Evolutionary conservation across 2,888 invertebrate species (phyloP), one percentile per base, ranked within the genome.

Genomic region (Harpagoxenus sublaevis): DNA sequence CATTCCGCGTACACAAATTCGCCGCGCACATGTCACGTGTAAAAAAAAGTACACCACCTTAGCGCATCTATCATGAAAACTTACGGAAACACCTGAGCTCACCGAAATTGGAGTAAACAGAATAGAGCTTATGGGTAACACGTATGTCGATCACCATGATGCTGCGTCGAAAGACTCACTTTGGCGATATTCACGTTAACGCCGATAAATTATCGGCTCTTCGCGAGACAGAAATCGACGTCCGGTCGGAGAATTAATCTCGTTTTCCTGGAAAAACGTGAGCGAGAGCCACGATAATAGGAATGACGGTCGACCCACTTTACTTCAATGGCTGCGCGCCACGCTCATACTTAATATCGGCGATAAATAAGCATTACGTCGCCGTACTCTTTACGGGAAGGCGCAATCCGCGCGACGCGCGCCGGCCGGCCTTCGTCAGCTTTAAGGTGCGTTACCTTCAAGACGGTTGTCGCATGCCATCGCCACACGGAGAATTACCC

Each of bases 261-360:
- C 66, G 66, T 45, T 70, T 87, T 89, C 85, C 66, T 48, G 83
- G 86, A 84, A 86, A 91, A 86, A 78, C 74, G 55, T 57, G 81
- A 71, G 71, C 23, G 53, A 68, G 68, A 77, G 70, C 66, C 78
- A 82, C 85, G 89, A 86, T 91, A 91, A 91, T 91, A 88, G 91
- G 79, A 90, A 89, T 91, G 90, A 90, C 90, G 86, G 68, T 28
- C 87, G 89, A 90, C 91, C 91, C 85, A 91, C 83, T 88, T 81
- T 91, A 60, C 75, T 42, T 70, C 84, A 62, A 84, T 79, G 68
- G 84, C 86, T 73, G 65, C 68, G 73, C 78, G 83, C 85, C 83
- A 83, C 77, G 82, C 84, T 74, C 62, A 53, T 78, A 83, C 75
- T 89, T 88, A 85, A 87, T 90, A 90, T 90, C 91, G 81, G 42